Percentiles rank a stretch among this genome's conserved stretches.
Conservation (phyloP, 2,113 vertebrate genomes). For the Ondatra zibethicus region DNA sequence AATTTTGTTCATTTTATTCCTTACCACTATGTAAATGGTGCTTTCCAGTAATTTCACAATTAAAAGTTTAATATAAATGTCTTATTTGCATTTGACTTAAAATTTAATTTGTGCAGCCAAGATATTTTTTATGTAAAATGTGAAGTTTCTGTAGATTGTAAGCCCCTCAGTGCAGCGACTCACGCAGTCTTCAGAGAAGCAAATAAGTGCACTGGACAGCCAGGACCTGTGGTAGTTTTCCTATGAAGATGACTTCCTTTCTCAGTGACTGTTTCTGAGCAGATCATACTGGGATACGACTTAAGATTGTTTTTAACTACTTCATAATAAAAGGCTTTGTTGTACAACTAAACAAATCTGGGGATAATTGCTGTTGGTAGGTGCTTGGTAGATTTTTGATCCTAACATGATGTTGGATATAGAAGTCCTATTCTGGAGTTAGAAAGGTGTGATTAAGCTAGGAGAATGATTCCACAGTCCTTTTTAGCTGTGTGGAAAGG, state of each 20-base stretch:
- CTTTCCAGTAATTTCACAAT: slow-evolving; percentile 18
- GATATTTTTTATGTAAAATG: slow-evolving; percentile 12
- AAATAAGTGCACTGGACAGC: neutral
- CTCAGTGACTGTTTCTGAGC: neutral
- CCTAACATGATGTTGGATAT: neutral
- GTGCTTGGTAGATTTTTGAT: neutral
- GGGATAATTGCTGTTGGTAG: neutral
- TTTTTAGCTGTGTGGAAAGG: neutral
- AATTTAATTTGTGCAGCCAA: slow-evolving; percentile 18
- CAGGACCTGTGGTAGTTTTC: neutral
- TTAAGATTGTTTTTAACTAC: neutral
- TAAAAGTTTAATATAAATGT: neutral
- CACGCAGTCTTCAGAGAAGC: neutral
- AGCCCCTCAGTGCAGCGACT: neutral
- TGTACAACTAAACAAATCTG: neutral
- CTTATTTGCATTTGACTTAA: neutral
- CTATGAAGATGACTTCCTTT: neutral
- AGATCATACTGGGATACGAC: neutral
- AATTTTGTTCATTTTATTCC: neutral
- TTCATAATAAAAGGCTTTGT: slow-evolving; percentile 12
- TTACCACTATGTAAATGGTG: neutral
- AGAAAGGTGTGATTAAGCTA: neutral
- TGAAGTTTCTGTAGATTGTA: slow-evolving; percentile 18
- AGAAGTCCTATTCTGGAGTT: neutral
- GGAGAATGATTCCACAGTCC: neutral